Conservation (phyloP, 1,140 invertebrate genomes). For the Polyergus mexicanus region DNA sequence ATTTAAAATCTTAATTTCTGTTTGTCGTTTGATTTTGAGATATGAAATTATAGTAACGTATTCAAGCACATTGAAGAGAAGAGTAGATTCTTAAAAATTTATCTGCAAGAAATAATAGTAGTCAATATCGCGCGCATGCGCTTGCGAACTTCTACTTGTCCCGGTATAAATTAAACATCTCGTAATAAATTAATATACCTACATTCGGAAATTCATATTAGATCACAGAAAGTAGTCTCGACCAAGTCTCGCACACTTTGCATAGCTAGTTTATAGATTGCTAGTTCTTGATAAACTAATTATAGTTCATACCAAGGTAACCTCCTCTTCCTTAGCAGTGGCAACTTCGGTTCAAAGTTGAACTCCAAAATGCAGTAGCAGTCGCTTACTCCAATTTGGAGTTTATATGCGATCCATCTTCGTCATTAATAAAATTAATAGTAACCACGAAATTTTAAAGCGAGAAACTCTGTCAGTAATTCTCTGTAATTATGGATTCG, state of each 20-base stretch:
- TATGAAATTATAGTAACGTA: neutral
- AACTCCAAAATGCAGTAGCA: conserved; percentile 43
- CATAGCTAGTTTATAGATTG: conserved; percentile 14
- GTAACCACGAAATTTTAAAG: conserved; percentile 11
- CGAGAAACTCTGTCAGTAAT: neutral
- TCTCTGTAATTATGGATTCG: neutral
- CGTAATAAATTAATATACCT: conserved; percentile 29
- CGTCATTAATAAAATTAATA: conserved; percentile 56
- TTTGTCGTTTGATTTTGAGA: neutral
- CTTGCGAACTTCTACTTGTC: conserved; percentile 7
- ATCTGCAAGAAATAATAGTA: conserved; percentile 26
- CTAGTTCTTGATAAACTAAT: conserved; percentile 73
- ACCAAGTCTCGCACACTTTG: conserved; percentile 3
- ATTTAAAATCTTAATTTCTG: conserved; percentile 20
- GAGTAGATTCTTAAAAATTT: neutral
- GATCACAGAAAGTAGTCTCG: neutral
- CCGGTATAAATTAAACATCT: conserved; percentile 17
- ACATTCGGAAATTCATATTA: conserved; percentile 20
- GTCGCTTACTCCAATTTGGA: conserved; percentile 11
- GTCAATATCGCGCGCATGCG: no score
- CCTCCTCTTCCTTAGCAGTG: conserved; percentile 12
- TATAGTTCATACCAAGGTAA: conserved; percentile 58
- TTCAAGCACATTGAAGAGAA: neutral
- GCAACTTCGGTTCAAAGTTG: conserved; percentile 50
- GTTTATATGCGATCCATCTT: conserved; percentile 50